phyloP scores from a whole-genome alignment of 2,113 vertebrate species.

The Mesocricetus auratus region DNA sequence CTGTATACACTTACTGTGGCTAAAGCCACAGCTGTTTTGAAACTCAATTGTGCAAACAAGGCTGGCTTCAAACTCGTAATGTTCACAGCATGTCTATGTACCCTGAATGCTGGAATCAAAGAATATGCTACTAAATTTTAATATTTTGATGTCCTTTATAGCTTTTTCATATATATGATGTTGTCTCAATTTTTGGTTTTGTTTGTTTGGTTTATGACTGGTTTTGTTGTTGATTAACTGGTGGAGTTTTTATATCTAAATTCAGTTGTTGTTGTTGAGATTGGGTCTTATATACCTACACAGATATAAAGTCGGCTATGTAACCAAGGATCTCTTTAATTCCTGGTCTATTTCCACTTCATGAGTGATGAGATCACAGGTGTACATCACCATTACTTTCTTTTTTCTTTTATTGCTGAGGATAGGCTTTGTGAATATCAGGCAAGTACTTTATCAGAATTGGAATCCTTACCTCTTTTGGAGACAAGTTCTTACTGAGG shows the following conservation, averaged over 20 bases:
- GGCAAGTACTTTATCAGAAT: neutral
- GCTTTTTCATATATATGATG: neutral
- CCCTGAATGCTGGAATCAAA: neutral
- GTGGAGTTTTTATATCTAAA: neutral
- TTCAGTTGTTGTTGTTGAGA: neutral
- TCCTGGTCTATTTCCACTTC: neutral
- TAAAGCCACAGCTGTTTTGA: neutral
- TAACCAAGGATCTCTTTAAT: neutral
- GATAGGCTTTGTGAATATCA: neutral
- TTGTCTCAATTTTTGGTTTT: neutral
- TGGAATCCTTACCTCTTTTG: neutral
- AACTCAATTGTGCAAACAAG: neutral
- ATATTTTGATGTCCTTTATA: neutral
- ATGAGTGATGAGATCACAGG: neutral
- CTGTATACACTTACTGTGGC: neutral
- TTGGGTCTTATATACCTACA: neutral
- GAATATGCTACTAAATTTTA: neutral
- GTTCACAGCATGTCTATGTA: neutral
- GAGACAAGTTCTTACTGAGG: neutral
- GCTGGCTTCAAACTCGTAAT: neutral
- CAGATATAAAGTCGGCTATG: neutral
- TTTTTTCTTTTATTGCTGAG: neutral
- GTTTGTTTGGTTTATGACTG: neutral
- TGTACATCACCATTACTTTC: neutral
- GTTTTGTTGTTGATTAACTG: neutral